Evolutionary conservation across 2,888 invertebrate species (phyloP).

Genomic region (Ctenicera cuprea): DNA sequence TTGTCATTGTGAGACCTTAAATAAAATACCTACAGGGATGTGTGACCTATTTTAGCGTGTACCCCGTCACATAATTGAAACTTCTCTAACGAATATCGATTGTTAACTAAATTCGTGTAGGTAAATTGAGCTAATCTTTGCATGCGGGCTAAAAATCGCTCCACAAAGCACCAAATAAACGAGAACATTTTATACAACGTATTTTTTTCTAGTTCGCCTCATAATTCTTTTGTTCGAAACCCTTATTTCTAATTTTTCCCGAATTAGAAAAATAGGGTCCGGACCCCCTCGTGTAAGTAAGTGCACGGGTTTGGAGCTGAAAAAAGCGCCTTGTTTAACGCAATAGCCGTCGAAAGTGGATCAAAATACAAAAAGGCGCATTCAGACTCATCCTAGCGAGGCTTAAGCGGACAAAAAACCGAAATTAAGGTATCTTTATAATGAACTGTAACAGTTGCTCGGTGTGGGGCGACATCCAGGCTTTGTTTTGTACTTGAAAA

Average conservation of each 20-base stretch:
- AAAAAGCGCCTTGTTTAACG: constrained; percentile 43
- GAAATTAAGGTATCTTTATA: constrained; percentile 63
- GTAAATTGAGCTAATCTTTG: constrained; percentile 60
- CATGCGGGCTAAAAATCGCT: constrained; percentile 51
- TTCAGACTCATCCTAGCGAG: constrained; percentile 60
- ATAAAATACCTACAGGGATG: constrained; percentile 64
- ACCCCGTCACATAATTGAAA: constrained; percentile 58
- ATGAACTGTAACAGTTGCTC: constrained; percentile 63
- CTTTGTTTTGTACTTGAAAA: constrained; percentile 53
- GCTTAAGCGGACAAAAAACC: constrained; percentile 59
- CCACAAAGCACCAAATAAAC: constrained; percentile 36
- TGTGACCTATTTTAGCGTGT: constrained; percentile 65
- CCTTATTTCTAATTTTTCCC: constrained; percentile 49
- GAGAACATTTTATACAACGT: constrained; percentile 46
- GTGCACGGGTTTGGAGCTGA: constrained; percentile 32
- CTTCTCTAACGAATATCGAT: constrained; percentile 59
- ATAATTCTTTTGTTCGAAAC: constrained; percentile 49
- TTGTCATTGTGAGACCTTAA: constrained; percentile 68
- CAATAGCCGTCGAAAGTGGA: constrained; percentile 48
- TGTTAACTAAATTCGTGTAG: constrained; percentile 56
- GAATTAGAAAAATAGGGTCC: constrained; percentile 48
- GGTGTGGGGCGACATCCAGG: constrained; percentile 49
- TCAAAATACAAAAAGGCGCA: constrained; percentile 52
- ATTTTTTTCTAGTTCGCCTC: constrained; percentile 36
- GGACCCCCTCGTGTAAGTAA: constrained; percentile 1